Evolutionary conservation across 2,113 vertebrate species (phyloP).

Genomic region (Xenopus laevis): DNA sequence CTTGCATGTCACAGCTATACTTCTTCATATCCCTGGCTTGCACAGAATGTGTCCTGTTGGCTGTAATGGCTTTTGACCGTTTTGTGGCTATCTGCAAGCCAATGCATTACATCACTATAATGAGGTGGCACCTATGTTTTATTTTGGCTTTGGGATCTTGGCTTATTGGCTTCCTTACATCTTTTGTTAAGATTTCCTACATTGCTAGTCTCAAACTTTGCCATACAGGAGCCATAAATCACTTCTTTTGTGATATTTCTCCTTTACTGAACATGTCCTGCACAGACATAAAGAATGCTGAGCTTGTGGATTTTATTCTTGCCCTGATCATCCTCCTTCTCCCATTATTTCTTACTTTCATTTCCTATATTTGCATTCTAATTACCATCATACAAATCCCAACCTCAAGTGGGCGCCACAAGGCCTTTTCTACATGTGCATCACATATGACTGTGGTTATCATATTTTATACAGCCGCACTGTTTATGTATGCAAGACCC

Average conservation of each 20-base stretch:
- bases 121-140: constrained; percentile 27
- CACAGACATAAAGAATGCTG: constrained; percentile 46
- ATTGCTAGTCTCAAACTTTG: constrained; percentile 52
- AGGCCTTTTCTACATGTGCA: constrained; percentile 56
- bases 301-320: constrained; percentile 51
- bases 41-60: constrained; percentile 48
- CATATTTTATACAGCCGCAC: constrained; percentile 54
- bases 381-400: constrained; percentile 50
- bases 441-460: constrained; percentile 53
- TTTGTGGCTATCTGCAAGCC: constrained; percentile 50
- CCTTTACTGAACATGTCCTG: constrained; percentile 56
- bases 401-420: constrained; percentile 41
- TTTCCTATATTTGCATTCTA: constrained; percentile 57
- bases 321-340: constrained; percentile 53
- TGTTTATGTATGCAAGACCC: constrained; percentile 56
- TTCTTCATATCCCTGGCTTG: constrained; percentile 47
- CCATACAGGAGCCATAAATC: constrained; percentile 53
- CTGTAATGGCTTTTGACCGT: constrained; percentile 51
- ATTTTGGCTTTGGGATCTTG: constrained; percentile 42
- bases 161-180: constrained; percentile 49
- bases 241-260: constrained; percentile 58
- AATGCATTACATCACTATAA: constrained; percentile 37
- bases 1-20: constrained; percentile 49
- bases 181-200: constrained; percentile 51
- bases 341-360: constrained; percentile 46